Percentiles rank a stretch among this genome's conserved stretches.
These are phyloP conservation scores for Meda fulgida DNA, from an alignment of 2,797 vertebrate species.

Conservation along the genomic window DNA sequence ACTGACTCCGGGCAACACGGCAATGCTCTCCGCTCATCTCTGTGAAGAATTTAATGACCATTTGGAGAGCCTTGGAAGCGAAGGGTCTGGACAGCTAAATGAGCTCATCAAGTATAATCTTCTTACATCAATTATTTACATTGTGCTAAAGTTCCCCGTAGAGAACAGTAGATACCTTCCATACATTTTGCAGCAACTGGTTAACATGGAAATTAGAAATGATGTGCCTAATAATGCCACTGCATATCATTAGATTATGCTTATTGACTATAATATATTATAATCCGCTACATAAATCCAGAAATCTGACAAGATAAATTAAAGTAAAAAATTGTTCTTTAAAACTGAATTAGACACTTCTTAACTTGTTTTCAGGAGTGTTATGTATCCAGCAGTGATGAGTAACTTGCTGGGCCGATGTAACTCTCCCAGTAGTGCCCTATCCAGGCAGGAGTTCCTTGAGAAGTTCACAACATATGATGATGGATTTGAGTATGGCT, in stretches of 20 bases:
- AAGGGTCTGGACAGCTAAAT: constrained; percentile 72
- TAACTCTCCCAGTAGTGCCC: constrained; percentile 67
- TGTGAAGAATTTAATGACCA: constrained; percentile 74
- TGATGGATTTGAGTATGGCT: constrained; percentile 80
- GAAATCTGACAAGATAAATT: background rate
- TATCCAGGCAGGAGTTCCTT: constrained; percentile 75
- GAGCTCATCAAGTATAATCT: constrained; percentile 77
- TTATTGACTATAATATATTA: background rate
- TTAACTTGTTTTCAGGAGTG: constrained; percentile 63
- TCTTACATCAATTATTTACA: constrained; percentile 38
- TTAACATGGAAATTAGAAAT: background rate
- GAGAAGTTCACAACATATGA: constrained; percentile 80
- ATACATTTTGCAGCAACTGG: background rate
- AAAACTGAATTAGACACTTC: background rate
- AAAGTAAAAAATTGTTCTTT: background rate
- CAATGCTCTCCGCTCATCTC: constrained; percentile 66
- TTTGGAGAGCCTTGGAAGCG: constrained; percentile 69
- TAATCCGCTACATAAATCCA: background rate
- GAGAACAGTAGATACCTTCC: background rate
- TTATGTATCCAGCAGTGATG: constrained; percentile 80
- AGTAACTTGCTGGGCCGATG: constrained; percentile 79
- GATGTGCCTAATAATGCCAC: background rate
- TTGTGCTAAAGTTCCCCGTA: background rate
- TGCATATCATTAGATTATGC: background rate
- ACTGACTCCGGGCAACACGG: constrained; percentile 72